Percentiles rank a stretch among this genome's conserved stretches.
phyloP scores from a whole-genome alignment of 2,888 invertebrate species.

The Synergus itoensis region DNA sequence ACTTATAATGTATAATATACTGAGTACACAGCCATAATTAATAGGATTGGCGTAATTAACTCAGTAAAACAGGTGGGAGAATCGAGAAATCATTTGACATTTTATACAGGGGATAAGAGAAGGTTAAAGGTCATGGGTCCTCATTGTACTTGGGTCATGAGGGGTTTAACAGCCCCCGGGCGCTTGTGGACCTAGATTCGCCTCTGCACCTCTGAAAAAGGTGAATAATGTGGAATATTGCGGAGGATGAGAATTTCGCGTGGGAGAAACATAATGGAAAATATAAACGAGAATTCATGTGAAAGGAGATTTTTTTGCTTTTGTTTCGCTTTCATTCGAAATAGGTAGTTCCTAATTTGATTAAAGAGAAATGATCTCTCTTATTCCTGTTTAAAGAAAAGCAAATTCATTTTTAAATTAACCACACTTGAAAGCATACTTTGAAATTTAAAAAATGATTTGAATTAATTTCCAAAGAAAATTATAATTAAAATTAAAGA shows the following conservation, averaged over 20 bases:
- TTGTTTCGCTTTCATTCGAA: not conserved
- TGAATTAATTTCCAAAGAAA: not conserved
- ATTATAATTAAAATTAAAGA: not conserved
- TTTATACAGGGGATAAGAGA: slow-evolving; percentile 43
- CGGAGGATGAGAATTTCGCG: slow-evolving; percentile 17
- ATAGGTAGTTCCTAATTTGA: slow-evolving; percentile 2
- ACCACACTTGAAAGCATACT: not conserved
- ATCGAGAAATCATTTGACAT: not conserved
- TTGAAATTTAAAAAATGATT: not conserved
- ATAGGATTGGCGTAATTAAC: slow-evolving; percentile 3
- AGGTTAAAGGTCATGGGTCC: slow-evolving; percentile 66
- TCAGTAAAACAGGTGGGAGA: not conserved
- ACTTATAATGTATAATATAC: not conserved
- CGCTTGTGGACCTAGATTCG: slow-evolving; percentile 24
- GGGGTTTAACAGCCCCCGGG: slow-evolving; percentile 48
- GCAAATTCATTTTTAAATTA: not conserved
- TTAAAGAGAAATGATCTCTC: not conserved
- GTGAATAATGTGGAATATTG: slow-evolving; percentile 16
- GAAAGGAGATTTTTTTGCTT: slow-evolving; percentile 13
- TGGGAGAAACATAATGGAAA: slow-evolving; percentile 27
- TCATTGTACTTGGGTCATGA: slow-evolving; percentile 59
- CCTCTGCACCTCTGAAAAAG: slow-evolving; percentile 12
- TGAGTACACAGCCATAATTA: not conserved
- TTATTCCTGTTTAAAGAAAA: not conserved
- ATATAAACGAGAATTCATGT: slow-evolving; percentile 24